phyloP scores from a whole-genome alignment of 1,140 invertebrate genomes.

The Druon quercuslanigerum region DNA sequence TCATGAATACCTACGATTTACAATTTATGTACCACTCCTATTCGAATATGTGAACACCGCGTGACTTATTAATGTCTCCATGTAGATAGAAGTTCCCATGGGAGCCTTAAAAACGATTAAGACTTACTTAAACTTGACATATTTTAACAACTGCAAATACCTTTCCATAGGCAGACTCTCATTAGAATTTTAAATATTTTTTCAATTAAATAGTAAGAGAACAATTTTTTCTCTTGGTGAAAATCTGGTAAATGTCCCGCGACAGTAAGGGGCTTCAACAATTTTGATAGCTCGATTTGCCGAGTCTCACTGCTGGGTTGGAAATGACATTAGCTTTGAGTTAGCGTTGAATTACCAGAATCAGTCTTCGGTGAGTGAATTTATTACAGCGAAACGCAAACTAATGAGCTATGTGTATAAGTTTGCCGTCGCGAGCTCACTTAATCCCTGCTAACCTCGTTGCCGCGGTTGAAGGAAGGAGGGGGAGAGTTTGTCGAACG shows the following conservation, averaged over 20 bases:
- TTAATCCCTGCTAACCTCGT: slow-evolving; percentile 64
- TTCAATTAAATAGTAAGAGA: slow-evolving; percentile 34
- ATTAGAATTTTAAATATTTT: too few relatives aligned
- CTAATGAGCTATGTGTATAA: slow-evolving; percentile 21
- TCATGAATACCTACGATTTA: slow-evolving; percentile 39
- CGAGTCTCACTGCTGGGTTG: neutral
- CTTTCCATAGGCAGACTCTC: slow-evolving; percentile 33
- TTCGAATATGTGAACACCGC: slow-evolving; percentile 42
- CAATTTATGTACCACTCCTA: slow-evolving; percentile 43
- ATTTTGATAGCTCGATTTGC: slow-evolving; percentile 33
- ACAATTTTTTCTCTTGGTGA: slow-evolving; percentile 37
- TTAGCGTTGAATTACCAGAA: neutral
- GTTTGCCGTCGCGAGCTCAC: slow-evolving; percentile 51
- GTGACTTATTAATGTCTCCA: slow-evolving; percentile 67
- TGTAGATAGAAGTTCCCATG: slow-evolving; percentile 61
- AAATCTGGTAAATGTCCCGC: neutral
- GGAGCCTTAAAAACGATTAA: slow-evolving; percentile 53
- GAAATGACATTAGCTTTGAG: too few relatives aligned
- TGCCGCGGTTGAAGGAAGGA: slow-evolving; percentile 43
- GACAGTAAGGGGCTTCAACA: neutral
- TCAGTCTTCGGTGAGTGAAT: slow-evolving; percentile 1
- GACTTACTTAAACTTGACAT: slow-evolving; percentile 55
- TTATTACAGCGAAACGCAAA: slow-evolving; percentile 7
- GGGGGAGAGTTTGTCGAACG: slow-evolving; percentile 56
- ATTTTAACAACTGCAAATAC: slow-evolving; percentile 59